These are phyloP conservation scores for Mythimna albipuncta DNA, from an alignment of 2,888 invertebrate species.

Conservation along the genomic window DNA sequence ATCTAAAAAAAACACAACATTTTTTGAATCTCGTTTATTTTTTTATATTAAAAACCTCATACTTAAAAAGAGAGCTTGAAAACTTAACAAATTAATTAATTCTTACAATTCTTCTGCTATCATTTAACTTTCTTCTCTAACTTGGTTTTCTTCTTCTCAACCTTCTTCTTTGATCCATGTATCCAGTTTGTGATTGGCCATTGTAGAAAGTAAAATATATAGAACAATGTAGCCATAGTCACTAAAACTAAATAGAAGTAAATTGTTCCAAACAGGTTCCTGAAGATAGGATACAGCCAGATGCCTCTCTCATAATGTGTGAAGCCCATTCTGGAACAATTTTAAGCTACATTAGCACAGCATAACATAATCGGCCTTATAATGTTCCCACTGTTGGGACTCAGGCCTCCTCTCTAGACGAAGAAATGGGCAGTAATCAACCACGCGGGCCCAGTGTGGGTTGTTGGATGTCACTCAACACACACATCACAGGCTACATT, in stretches of 20 bases:
- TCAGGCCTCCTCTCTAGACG: too few species aligned
- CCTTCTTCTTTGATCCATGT: slow-evolving; percentile 59
- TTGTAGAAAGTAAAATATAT: slow-evolving; percentile 73
- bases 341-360: slow-evolving; percentile 3
- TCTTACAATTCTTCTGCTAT: slow-evolving; percentile 2
- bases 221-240: slow-evolving; percentile 46
- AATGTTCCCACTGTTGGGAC: too few species aligned
- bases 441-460: too few species aligned
- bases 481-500: too few species aligned
- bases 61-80: slow-evolving; percentile 1
- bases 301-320: slow-evolving; percentile 75
- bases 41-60: not conserved
- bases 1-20: not conserved
- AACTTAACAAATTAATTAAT: not conserved
- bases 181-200: slow-evolving; percentile 73
- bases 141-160: slow-evolving; percentile 36
- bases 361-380: too few species aligned
- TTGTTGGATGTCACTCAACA: too few species aligned
- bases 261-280: slow-evolving; percentile 71
- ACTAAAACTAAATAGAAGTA: slow-evolving; percentile 70
- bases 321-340: slow-evolving; percentile 80
- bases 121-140: slow-evolving; percentile 49
- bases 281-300: slow-evolving; percentile 83
- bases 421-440: too few species aligned
- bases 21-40: not conserved